Evolutionary conservation across 2,113 vertebrate genomes (phyloP).

Genomic region (Taxidea taxus): DNA sequence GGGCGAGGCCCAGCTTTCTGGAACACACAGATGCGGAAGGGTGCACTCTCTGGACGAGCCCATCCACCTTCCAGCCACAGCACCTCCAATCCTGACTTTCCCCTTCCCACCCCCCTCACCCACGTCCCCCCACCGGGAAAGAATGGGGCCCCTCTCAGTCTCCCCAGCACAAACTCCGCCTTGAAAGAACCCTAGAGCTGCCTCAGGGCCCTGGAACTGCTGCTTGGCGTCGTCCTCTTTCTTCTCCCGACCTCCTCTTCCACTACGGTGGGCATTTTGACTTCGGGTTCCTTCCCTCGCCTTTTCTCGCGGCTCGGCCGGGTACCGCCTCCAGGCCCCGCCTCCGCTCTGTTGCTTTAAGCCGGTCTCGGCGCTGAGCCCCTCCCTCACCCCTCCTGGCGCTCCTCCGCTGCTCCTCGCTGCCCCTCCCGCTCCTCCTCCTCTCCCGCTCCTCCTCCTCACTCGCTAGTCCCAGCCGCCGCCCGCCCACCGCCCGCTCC

Average conservation of each 20-base stretch:
- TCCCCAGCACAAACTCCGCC: not conserved
- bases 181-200: not conserved
- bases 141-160: not conserved
- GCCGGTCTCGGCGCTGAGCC: not conserved
- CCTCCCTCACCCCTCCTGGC: not conserved
- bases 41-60: not conserved
- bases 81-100: not conserved
- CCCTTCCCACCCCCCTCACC: not conserved
- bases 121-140: rapidly evolving
- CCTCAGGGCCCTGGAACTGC: not conserved
- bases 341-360: slow-evolving; percentile 48
- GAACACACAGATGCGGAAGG: not conserved
- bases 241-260: not conserved
- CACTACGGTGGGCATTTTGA: not conserved
- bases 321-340: not conserved
- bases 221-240: not conserved
- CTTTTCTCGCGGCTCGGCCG: not conserved
- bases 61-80: not conserved
- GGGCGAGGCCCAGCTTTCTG: not conserved
- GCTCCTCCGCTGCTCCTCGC: not conserved
- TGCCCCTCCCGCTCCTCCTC: not conserved
- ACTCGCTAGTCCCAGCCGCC: not conserved
- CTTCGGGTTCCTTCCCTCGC: not conserved
- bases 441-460: not conserved
- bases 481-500: slow-evolving; percentile 48